phyloP scores from a whole-genome alignment of 2,888 invertebrate species.

The Mylabris sibirica region DNA sequence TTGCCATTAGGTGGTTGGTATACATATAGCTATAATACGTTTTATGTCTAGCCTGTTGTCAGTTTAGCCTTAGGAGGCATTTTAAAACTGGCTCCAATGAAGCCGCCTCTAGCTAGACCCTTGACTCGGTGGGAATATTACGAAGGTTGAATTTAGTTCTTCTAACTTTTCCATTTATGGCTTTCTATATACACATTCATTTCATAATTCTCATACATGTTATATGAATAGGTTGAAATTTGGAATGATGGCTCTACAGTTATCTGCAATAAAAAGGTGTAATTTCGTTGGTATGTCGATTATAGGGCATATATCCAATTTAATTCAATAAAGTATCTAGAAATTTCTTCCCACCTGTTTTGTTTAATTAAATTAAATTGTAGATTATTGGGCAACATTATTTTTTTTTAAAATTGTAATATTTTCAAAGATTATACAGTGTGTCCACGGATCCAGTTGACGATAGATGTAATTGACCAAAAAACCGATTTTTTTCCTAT shows the following conservation, averaged over 20 bases:
- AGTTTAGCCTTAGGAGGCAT: constrained; percentile 17
- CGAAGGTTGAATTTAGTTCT: background rate
- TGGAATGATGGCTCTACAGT: background rate
- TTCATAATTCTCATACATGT: background rate
- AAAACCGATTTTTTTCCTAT: too few relatives aligned
- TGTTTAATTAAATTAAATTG: too few relatives aligned
- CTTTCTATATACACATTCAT: constrained; percentile 8
- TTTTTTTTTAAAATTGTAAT: too few relatives aligned
- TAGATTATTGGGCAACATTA: constrained; percentile 8
- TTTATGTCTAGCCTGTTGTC: constrained; percentile 18
- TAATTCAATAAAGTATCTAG: background rate
- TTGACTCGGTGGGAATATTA: constrained; percentile 31
- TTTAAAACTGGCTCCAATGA: constrained; percentile 23
- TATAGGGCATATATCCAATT: background rate
- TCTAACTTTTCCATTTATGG: constrained; percentile 7
- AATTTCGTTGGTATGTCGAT: background rate
- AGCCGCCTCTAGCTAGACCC: constrained; percentile 18
- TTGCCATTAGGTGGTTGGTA: background rate
- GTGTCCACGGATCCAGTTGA: too few relatives aligned
- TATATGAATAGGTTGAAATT: background rate
- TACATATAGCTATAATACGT: too few relatives aligned
- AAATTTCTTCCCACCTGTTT: too few relatives aligned
- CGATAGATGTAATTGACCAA: too few relatives aligned
- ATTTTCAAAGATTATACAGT: too few relatives aligned
- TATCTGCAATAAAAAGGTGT: background rate